A percentile compares a stretch with the other conserved stretches of the same genome.
Conservation (phyloP, 2,113 vertebrate species). For the Hipposideros armiger region DNA sequence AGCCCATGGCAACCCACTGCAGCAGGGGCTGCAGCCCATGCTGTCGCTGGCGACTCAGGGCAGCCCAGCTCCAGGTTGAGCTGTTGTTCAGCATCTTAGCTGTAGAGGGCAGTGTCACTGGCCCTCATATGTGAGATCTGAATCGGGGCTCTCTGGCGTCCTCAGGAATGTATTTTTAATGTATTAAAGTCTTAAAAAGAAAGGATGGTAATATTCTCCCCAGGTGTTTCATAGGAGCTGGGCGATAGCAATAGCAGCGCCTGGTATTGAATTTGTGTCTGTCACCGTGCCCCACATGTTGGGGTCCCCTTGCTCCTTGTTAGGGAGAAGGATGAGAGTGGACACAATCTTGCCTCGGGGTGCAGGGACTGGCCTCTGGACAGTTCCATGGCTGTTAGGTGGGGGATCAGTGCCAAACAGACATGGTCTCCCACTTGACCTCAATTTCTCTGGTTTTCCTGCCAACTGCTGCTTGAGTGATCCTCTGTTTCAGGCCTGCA, state of each 20-base stretch:
- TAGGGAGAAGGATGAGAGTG: background rate
- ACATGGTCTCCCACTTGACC: background rate
- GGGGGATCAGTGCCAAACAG: background rate
- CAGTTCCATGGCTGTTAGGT: background rate
- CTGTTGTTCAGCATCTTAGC: no score
- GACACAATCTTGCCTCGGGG: background rate
- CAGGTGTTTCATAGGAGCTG: background rate
- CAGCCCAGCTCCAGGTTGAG: no score
- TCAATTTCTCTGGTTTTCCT: background rate
- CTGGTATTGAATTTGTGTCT: background rate
- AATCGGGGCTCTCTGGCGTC: no score
- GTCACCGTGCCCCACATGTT: accelerated
- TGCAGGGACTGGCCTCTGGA: background rate
- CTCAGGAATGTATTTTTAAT: background rate
- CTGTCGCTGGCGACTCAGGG: no score
- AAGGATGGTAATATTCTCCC: background rate
- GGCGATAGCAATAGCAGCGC: background rate
- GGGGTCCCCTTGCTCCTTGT: background rate
- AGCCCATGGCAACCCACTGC: no score
- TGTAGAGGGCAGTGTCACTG: no score
- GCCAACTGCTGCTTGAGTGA: background rate
- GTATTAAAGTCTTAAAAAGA: background rate
- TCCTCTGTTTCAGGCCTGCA: background rate
- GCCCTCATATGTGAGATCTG: no score
- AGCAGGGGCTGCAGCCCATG: no score